Evolutionary conservation across 2,797 vertebrate genomes (phyloP).

Genomic region (Botia kubotai): DNA sequence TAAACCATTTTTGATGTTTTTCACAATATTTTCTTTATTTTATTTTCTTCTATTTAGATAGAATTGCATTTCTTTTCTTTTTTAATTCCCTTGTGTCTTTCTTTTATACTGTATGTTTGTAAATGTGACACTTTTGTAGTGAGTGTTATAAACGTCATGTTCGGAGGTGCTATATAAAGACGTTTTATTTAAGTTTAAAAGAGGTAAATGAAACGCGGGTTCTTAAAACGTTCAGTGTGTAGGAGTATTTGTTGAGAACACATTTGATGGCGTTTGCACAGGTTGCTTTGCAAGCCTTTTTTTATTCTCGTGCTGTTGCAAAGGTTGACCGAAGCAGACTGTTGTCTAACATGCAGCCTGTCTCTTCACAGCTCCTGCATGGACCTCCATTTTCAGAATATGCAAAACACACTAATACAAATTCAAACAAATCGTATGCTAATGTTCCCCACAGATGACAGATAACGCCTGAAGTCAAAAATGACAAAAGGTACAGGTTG

Average conservation of each 20-base stretch:
- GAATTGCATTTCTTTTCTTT: too few species aligned
- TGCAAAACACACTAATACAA: constrained; percentile 71
- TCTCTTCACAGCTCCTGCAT: constrained; percentile 5
- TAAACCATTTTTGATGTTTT: background rate
- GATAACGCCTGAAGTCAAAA: background rate
- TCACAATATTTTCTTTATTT: background rate
- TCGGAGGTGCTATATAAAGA: too few species aligned
- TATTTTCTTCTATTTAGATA: too few species aligned
- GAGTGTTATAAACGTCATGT: background rate
- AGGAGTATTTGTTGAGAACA: constrained; percentile 14
- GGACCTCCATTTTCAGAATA: constrained; percentile 34
- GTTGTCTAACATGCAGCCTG: background rate
- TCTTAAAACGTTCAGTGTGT: background rate
- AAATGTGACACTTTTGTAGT: background rate
- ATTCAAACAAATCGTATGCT: constrained; percentile 58
- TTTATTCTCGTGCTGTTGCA: constrained; percentile 45
- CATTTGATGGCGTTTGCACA: constrained; percentile 22
- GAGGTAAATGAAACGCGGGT: too few species aligned
- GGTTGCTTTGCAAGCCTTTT: constrained; percentile 57
- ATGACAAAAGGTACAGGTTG: too few species aligned
- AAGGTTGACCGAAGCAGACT: constrained; percentile 46
- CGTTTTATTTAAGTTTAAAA: too few species aligned
- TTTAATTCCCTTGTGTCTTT: too few species aligned
- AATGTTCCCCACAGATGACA: constrained; percentile 34
- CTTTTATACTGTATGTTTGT: too few species aligned